Base-by-base conservation (phyloP, 2,888 invertebrate genomes). In the Deroplatys truncata region DNA sequence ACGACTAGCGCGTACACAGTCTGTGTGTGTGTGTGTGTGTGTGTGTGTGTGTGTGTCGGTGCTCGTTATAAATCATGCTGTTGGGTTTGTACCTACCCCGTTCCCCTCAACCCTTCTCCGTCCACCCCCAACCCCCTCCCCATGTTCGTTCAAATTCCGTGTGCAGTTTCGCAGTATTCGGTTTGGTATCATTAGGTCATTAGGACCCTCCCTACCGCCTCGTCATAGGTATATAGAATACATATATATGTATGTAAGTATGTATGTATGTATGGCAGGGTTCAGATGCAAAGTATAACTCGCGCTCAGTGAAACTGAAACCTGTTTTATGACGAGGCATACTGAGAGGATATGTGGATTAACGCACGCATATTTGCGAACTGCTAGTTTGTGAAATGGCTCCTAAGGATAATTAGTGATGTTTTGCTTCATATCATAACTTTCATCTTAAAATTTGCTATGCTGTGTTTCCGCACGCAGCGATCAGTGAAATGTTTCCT, bases 41-140 rank as follows among this genome's bases (percentile, higher is more conserved):
- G 87, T 89, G 72, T 84, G 31, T 85, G 31, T 88, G 88, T 84
- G 84, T 56, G 84, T 35, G 85, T 85, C 85, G 85, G 35, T 85
- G 86, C 87, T 87, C 87, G 87, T 87, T 87, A 87, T 87, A 87
- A 87, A 87, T 87, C 87, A 87, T 35, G 87, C 87, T 87, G 87
- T 87, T 87, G 83, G 89, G 84, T 84, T 88, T 82, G 89, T 28
- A 89, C 85, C 56, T 72, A 72, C 56, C 56, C 89, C 84, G 29
- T 25, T 29, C 72, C 87, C 20, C 35, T 28, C 72, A 86, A 28
- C 49, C 89, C 89, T 56, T 16, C 89, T 25, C 87, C 72, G 56
- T 28, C 56, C 82, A 35, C 83, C 49, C n/a, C 85, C 56, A 49
- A n/a, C n/a, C n/a, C n/a, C n/a, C n/a, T 5, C 13, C 43, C 56